Evolutionary conservation across 2,888 invertebrate species (phyloP), one percentile per base, ranked within the genome.

Genomic region (Girardia tigrina): DNA sequence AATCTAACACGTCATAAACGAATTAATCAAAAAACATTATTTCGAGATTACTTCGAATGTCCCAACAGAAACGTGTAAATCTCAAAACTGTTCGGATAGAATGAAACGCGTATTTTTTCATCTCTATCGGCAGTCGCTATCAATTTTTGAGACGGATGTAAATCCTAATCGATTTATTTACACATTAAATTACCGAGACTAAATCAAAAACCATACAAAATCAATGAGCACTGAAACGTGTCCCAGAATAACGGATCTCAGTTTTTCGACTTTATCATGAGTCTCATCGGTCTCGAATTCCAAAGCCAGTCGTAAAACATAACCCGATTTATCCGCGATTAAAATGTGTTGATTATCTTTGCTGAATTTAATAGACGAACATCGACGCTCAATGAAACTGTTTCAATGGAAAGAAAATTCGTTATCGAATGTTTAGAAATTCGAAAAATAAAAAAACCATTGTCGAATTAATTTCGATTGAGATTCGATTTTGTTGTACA

Each of bases 201-300:
- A n/a, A n/a, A n/a, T n/a, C n/a, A 36, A 36, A 12, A 8, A n/a
- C n/a, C n/a, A 12, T 56, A 56, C 56, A 56, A 56, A 56, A n/a
- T 56, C 56, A 56, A 56, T 56, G n/a, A 56, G 23, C n/a, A 56
- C 56, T 56, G 56, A 56, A 56, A 56, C 56, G 23, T 56, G 56
- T 6, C 56, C 56, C 56, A 56, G n/a, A n/a, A n/a, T 16, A 4
- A 56, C n/a, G 20, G 20, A 56, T 56, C 56, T 56, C 23, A 56
- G 23, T n/a, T 56, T 56, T 6, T 56, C 56, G n/a, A n/a, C n/a
- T n/a, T n/a, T n/a, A n/a, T n/a, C n/a, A n/a, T n/a, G n/a, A n/a
- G n/a, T n/a, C 23, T 56, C 56, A 4, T 56, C 56, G 23, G n/a
- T 56, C 23, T 56, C 56, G n/a, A 56, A 56, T 56, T 56, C 56